Conservation (phyloP, 2,113 vertebrate genomes). For the Engraulis encrasicolus region DNA sequence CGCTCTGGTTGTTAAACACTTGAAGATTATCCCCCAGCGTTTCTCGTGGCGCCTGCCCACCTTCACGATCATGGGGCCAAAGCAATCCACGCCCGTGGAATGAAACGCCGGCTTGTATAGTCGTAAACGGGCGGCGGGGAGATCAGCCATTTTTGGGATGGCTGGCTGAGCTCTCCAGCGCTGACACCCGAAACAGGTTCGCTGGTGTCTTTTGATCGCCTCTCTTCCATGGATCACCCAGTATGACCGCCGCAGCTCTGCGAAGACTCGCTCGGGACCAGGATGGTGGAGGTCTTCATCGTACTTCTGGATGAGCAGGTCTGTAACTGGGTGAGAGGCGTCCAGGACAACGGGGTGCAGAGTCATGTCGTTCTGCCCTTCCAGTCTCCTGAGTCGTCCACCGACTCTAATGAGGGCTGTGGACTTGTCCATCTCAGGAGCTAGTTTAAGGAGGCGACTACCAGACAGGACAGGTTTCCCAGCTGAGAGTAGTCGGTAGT, state of each 20-base stretch:
- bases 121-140: not conserved
- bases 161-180: constrained; percentile 18
- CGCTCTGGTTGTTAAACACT: constrained; percentile 28
- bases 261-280: constrained; percentile 22
- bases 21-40: constrained; percentile 32
- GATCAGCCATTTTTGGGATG: constrained; percentile 14
- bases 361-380: not conserved
- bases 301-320: constrained; percentile 22
- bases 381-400: not conserved
- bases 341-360: constrained; percentile 29
- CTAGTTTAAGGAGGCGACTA: not conserved
- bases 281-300: constrained; percentile 16
- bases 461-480: constrained; percentile 18
- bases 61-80: not conserved
- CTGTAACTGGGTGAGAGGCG: constrained; percentile 15
- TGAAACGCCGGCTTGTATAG: not conserved
- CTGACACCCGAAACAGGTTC: not conserved
- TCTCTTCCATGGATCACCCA: constrained; percentile 18
- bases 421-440: constrained; percentile 8
- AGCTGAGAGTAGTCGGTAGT: not conserved
- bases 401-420: constrained; percentile 2
- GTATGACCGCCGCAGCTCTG: not conserved
- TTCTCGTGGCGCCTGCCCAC: constrained; percentile 29
- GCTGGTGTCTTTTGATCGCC: constrained; percentile 1
- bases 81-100: constrained; percentile 25